phyloP scores from a whole-genome alignment of 2,888 invertebrate species.

The Polietes domitor region DNA sequence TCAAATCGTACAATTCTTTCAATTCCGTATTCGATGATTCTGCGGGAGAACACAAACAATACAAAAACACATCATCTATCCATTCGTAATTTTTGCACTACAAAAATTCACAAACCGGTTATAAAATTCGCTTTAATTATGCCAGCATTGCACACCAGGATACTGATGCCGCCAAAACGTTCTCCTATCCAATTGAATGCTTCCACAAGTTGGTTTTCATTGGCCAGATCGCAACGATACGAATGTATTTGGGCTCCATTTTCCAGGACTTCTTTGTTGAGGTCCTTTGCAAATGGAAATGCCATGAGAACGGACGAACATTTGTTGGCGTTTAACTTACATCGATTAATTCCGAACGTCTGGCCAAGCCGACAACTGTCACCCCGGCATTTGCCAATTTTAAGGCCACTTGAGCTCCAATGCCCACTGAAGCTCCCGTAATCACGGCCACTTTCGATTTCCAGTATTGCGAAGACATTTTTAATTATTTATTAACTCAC shows the following conservation, averaged over 20 bases:
- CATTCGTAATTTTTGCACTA: background rate
- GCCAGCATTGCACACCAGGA: slow-evolving; percentile 80
- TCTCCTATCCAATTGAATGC: slow-evolving; percentile 77
- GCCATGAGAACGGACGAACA: too few species aligned
- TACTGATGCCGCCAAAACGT: slow-evolving; percentile 76
- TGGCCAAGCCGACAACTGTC: slow-evolving; percentile 82
- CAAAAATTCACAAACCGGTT: slow-evolving; percentile 70
- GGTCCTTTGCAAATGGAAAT: slow-evolving; percentile 70
- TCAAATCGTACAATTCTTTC: slow-evolving; percentile 80
- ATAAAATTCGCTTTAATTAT: slow-evolving; percentile 78
- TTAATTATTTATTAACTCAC: background rate
- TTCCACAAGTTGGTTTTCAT: slow-evolving; percentile 75
- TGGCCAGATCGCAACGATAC: slow-evolving; percentile 78
- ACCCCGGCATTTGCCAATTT: slow-evolving; percentile 81
- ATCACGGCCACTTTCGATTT: slow-evolving; percentile 78
- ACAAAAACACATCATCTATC: background rate
- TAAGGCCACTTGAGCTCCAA: slow-evolving; percentile 80
- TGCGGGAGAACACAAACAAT: slow-evolving; percentile 48
- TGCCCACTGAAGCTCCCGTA: slow-evolving; percentile 81
- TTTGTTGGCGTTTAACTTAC: too few species aligned
- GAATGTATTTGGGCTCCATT: slow-evolving; percentile 76
- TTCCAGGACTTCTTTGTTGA: slow-evolving; percentile 75
- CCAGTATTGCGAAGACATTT: slow-evolving; percentile 55
- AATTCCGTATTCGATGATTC: slow-evolving; percentile 77
- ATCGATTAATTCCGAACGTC: slow-evolving; percentile 81